phyloP scores from a whole-genome alignment of 1,140 invertebrate species.

The Asobara japonica region DNA sequence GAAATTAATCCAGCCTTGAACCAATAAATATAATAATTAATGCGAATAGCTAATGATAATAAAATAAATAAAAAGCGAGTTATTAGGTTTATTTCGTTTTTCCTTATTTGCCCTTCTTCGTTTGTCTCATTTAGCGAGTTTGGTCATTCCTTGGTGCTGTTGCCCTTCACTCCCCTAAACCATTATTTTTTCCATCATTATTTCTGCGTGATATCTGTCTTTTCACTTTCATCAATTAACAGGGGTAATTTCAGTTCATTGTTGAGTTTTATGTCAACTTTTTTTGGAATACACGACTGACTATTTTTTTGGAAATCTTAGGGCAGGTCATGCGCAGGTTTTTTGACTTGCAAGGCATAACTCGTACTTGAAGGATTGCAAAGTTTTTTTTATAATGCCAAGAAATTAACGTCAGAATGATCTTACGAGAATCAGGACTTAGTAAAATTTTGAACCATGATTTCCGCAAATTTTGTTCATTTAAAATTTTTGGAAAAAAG shows the following conservation, averaged over 20 bases:
- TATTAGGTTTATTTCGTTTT: conserved; percentile 38
- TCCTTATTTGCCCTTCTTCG: background rate
- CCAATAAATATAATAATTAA: conserved; percentile 53
- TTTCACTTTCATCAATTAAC: background rate
- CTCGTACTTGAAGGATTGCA: no score
- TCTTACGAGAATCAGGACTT: no score
- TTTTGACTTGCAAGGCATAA: no score
- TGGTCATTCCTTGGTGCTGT: conserved; percentile 63
- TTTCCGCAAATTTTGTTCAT: no score
- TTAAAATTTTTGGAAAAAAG: no score
- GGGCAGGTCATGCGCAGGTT: no score
- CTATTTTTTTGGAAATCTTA: no score
- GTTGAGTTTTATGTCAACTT: background rate
- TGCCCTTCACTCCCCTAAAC: conserved; percentile 39
- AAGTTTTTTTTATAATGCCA: no score
- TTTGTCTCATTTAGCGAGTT: conserved; percentile 55
- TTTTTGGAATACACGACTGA: no score
- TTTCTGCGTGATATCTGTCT: background rate
- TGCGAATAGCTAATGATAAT: conserved; percentile 25
- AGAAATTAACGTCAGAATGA: no score
- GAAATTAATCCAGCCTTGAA: conserved; percentile 44
- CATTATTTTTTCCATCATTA: conserved; percentile 30
- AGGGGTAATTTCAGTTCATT: background rate
- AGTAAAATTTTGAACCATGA: no score
- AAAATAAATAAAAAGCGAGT: conserved; percentile 52